Base-by-base conservation (phyloP, 2,888 invertebrate genomes). In the Helleia helle region DNA sequence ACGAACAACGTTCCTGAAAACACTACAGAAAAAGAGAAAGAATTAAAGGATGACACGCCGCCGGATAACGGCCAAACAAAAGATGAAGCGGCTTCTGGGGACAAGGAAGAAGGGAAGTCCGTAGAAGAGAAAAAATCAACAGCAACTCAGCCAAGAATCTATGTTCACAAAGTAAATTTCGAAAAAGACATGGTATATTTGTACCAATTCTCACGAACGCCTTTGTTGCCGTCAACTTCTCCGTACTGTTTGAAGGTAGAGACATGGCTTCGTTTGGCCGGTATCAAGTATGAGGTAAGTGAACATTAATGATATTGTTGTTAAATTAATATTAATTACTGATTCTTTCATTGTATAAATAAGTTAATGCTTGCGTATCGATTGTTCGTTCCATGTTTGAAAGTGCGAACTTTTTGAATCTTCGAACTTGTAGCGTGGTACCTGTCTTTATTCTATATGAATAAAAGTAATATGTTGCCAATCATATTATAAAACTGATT, bases 241-340 rank as follows among this genome's bases (percentile, higher is more conserved):
- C 95, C 96, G 44, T 96, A 93, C 80, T 96, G 95, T 86, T 89
- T 97, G 71, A 97, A 97, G 89, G 94, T 96, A 60, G 97, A 97
- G 87, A 95, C 96, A 64, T 97, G 96, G 95, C 88, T 97, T 55
- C 90, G 97, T 71, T 89, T 97, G 62, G 91, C 93, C 65, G 94
- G 93, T 70, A 88, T 96, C 73, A 95, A 94, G 86, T 97, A 96
- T 84, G 96, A 96, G 94, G 96, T 96, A 86, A 89, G 91, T 67
- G 40, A 29, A 37, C 42, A 9, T 39, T 42, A 18, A 17, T 36
- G 29, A 25, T 22, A 7, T 7, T 34, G 18, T 12, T n/a, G n/a
- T n/a, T n/a, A n/a, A n/a, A 22, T 7, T 38, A 30, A 41, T 28
- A 31, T 42, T 30, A 40, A 37, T 34, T 17, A 12, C 43, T 9